A percentile compares a stretch with the other conserved stretches of the same genome.
Evolutionary conservation across 35 echinoderm and acorn worm species (phyloP).

Genomic region (Patiria miniata): DNA sequence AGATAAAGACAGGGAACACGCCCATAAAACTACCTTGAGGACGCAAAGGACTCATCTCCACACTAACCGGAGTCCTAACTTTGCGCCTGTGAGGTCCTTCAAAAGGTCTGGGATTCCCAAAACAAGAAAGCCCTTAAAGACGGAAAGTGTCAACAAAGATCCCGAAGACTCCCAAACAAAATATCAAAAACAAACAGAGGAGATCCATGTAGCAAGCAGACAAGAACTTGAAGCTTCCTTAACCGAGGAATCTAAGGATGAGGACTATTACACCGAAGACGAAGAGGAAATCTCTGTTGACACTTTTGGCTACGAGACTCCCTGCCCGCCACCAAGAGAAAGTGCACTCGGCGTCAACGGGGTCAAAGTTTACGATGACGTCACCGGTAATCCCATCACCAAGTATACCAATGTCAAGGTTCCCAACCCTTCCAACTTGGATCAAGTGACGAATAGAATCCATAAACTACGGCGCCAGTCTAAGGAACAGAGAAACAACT

Average conservation of each 20-base stretch:
- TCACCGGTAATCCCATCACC: neutral
- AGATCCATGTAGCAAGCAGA: neutral
- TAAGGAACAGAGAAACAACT: neutral
- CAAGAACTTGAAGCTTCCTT: neutral
- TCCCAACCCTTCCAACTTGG: neutral
- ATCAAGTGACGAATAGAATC: neutral
- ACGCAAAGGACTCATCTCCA: neutral
- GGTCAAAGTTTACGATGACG: neutral
- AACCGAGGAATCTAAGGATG: neutral
- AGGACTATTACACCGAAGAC: neutral
- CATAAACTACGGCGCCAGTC: neutral
- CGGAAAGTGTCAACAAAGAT: neutral
- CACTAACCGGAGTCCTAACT: neutral
- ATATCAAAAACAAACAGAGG: neutral
- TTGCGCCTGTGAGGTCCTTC: neutral
- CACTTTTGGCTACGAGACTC: neutral
- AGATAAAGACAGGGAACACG: neutral
- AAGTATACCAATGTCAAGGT: neutral
- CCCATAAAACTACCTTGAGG: neutral
- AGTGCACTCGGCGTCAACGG: neutral
- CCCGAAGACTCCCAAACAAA: neutral
- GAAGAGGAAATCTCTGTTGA: neutral
- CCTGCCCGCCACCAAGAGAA: slow-evolving; percentile 9
- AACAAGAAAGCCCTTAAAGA: neutral
- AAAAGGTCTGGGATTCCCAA: neutral